These are phyloP conservation scores for Sylvicapra grimmia DNA, from an alignment of 2,113 vertebrate genomes.

Conservation along the genomic window DNA sequence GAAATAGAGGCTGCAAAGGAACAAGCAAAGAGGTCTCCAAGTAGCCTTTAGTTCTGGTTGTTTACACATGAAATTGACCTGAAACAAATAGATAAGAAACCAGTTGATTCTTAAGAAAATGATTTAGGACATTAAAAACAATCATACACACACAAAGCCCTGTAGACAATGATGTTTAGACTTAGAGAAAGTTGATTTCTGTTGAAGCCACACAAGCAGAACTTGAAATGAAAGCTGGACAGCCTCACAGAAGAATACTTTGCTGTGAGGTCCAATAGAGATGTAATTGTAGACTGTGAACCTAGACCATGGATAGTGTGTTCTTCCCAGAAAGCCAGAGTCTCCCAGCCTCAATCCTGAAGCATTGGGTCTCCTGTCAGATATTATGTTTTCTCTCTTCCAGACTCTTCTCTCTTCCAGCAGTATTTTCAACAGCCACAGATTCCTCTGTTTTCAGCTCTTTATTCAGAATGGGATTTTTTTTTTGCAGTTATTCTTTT, in stretches of 20 bases:
- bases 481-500: background rate
- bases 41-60: background rate
- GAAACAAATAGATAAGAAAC: background rate
- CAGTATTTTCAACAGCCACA: background rate
- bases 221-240: background rate
- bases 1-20: background rate
- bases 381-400: background rate
- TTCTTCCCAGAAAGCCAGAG: background rate
- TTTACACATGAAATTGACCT: background rate
- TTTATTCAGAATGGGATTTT: background rate
- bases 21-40: background rate
- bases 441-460: background rate
- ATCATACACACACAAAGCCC: background rate
- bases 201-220: background rate
- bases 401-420: too few species aligned
- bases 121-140: background rate
- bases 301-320: background rate
- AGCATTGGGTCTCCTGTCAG: background rate
- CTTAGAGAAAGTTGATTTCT: background rate
- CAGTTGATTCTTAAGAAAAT: background rate
- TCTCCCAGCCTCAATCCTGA: background rate
- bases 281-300: background rate
- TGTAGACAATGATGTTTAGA: background rate
- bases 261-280: fast-evolving
- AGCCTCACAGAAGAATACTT: background rate